A percentile compares a stretch with the other conserved stretches of the same genome.
These are phyloP conservation scores for Ophiodon elongatus DNA, from an alignment of 2,113 vertebrate genomes.

Conservation along the genomic window DNA sequence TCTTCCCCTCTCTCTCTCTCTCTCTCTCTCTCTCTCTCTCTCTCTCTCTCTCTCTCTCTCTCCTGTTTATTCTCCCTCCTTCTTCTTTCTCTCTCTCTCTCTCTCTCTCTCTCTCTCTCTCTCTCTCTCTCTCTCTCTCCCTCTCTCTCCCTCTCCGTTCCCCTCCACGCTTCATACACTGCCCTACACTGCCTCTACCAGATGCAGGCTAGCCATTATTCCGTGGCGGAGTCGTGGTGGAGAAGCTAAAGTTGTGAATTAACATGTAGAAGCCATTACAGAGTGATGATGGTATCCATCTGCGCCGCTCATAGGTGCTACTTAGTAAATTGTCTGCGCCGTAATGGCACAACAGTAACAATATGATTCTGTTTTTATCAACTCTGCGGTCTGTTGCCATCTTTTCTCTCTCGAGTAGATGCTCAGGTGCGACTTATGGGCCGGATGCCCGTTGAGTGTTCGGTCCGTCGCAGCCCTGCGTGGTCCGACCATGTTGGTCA, in stretches of 20 bases:
- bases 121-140: constrained; percentile 39
- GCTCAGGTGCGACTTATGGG: constrained; percentile 35
- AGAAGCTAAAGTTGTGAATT: constrained; percentile 84
- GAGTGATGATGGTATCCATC: constrained; percentile 82
- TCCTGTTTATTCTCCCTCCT: constrained; percentile 49
- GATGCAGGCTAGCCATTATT: constrained; percentile 83
- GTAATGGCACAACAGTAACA: constrained; percentile 66
- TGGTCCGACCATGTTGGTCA: neutral
- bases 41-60: constrained; percentile 47
- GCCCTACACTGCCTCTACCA: constrained; percentile 80
- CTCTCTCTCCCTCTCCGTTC: constrained; percentile 56
- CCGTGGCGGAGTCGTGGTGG: constrained; percentile 79
- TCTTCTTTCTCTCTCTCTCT: constrained; percentile 48
- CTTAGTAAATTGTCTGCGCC: constrained; percentile 71
- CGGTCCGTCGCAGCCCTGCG: neutral
- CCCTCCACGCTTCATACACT: constrained; percentile 67
- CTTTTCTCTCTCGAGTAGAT: constrained; percentile 10
- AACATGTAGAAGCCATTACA: constrained; percentile 84
- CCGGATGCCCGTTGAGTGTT: neutral
- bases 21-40: constrained; percentile 56
- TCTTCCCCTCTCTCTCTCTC: constrained; percentile 39
- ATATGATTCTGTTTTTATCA: constrained; percentile 63
- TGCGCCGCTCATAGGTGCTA: constrained; percentile 75
- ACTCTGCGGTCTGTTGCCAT: constrained; percentile 38
- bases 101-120: constrained; percentile 57